phyloP scores from a whole-genome alignment of 2,113 vertebrate genomes.

The Cromileptes altivelis region DNA sequence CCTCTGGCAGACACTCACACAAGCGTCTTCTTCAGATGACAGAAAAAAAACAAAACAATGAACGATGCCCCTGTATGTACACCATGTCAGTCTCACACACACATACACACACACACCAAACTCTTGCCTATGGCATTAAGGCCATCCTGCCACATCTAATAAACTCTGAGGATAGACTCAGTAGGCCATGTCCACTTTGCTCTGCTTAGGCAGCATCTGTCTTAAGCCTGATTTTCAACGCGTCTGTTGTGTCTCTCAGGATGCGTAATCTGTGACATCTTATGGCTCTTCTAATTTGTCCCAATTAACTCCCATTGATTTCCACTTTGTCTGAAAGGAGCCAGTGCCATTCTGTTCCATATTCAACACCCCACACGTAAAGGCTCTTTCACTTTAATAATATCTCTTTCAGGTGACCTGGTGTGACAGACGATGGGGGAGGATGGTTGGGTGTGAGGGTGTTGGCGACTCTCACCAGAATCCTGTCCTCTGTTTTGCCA shows the following conservation, averaged over 20 bases:
- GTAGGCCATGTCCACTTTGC: constrained; percentile 75
- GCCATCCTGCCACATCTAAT: constrained; percentile 83
- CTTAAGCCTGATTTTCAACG: constrained; percentile 70
- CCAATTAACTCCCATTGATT: constrained; percentile 49
- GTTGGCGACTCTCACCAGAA: constrained; percentile 79
- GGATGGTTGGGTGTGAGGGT: neutral
- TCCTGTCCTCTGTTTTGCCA: constrained; percentile 84
- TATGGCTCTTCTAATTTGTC: constrained; percentile 56
- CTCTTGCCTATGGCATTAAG: constrained; percentile 73
- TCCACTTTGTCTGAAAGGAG: constrained; percentile 10
- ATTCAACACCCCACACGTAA: constrained; percentile 18
- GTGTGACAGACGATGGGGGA: neutral
- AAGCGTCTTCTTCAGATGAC: constrained; percentile 19
- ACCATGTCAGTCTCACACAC: constrained; percentile 30
- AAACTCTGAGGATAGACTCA: constrained; percentile 73
- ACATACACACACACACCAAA: constrained; percentile 37
- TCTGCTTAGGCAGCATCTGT: constrained; percentile 71
- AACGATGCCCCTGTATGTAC: constrained; percentile 21
- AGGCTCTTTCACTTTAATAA: constrained; percentile 11
- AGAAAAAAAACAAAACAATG: constrained; percentile 10
- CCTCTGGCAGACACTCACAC: constrained; percentile 54
- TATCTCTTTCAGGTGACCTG: constrained; percentile 14
- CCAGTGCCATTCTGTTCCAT: neutral
- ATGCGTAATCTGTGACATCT: constrained; percentile 66
- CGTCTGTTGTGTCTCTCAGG: constrained; percentile 57